These are phyloP conservation scores for Basileuterus tristriatus DNA, from an alignment of 2,797 vertebrate genomes.

Conservation along the genomic window DNA sequence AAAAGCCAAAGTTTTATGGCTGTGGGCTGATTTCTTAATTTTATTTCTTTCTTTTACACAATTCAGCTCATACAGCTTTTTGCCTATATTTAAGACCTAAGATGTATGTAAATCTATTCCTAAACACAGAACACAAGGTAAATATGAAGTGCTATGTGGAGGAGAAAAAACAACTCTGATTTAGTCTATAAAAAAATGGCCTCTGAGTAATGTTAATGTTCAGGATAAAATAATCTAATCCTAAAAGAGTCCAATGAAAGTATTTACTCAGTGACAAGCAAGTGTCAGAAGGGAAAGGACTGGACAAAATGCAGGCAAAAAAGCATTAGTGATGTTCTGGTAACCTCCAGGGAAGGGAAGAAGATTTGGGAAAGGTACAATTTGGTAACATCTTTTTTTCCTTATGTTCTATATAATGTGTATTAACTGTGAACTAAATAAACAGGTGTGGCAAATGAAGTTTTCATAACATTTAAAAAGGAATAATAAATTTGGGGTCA, in stretches of 20 bases:
- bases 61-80: background rate
- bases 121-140: background rate
- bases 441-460: background rate
- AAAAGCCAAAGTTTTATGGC: conserved; percentile 3
- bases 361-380: background rate
- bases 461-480: background rate
- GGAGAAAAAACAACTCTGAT: background rate
- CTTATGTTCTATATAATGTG: background rate
- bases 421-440: background rate
- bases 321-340: background rate
- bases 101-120: background rate
- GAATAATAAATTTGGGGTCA: background rate
- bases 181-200: background rate
- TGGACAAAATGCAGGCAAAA: background rate
- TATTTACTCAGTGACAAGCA: background rate
- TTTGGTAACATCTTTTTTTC: background rate
- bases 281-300: background rate
- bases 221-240: background rate
- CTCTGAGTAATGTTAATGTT: background rate
- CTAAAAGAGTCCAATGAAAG: background rate
- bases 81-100: background rate
- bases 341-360: background rate
- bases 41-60: background rate
- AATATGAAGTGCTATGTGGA: background rate
- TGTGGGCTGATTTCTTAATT: background rate